These are phyloP conservation scores for Drosophila picticornis DNA, from an alignment of 2,888 invertebrate species.

Conservation along the genomic window DNA sequence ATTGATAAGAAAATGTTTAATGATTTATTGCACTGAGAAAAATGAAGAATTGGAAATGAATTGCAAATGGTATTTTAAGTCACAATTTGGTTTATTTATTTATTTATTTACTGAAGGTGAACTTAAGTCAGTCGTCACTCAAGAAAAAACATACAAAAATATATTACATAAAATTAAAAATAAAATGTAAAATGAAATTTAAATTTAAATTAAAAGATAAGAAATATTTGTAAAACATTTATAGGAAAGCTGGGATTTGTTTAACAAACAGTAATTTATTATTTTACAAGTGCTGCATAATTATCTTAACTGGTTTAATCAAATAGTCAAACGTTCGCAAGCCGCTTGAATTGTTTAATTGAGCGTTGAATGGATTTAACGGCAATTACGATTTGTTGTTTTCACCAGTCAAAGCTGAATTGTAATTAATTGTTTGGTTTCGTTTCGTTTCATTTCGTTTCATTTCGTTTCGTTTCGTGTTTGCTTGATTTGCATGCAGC, in stretches of 20 bases:
- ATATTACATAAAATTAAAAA: not conserved
- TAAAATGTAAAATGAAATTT: not conserved
- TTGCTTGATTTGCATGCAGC: constrained; percentile 53
- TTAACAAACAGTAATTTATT: not conserved
- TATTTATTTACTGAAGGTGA: not conserved
- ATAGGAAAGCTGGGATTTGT: not conserved
- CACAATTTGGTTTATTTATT: not conserved
- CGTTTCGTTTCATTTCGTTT: constrained; percentile 29
- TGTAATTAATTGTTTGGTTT: constrained; percentile 45
- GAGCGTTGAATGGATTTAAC: constrained; percentile 44
- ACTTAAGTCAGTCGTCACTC: not conserved
- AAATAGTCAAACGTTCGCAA: constrained; percentile 20
- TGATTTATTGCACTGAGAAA: not conserved
- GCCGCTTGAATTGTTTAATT: constrained; percentile 56
- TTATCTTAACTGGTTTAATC: constrained; percentile 25
- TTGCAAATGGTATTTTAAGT: not conserved
- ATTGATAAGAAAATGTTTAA: not conserved
- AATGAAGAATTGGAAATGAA: not conserved
- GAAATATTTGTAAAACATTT: not conserved
- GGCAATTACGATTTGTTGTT: constrained; percentile 61
- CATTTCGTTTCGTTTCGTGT: constrained; percentile 36
- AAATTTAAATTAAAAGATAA: not conserved
- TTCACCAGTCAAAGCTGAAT: constrained; percentile 46
- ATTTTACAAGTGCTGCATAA: not conserved
- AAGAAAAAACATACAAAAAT: not conserved